phyloP scores from a whole-genome alignment of 2,797 vertebrate genomes.

The Amniataba percoides region DNA sequence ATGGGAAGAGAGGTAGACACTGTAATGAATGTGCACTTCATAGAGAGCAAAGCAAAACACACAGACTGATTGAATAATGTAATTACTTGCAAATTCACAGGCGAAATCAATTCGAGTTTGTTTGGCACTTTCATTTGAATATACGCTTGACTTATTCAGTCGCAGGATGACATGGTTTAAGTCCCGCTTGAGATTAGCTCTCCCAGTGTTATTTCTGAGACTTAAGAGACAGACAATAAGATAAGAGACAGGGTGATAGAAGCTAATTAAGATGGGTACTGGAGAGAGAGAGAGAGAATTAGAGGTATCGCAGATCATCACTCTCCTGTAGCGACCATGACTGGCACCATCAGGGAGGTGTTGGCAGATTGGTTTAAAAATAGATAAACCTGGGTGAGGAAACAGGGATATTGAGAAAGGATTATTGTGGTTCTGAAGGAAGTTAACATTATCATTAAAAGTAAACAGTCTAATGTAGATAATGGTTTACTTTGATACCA shows the following conservation, averaged over 20 bases:
- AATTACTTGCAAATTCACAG: conserved; percentile 49
- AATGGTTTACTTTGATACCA: background rate
- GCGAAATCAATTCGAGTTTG: conserved; percentile 52
- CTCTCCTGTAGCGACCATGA: background rate
- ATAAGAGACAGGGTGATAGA: background rate
- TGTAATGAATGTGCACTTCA: conserved; percentile 9
- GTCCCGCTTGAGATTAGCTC: conserved; percentile 10
- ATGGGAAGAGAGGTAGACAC: background rate
- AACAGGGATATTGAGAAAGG: background rate
- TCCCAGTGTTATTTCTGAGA: conserved; percentile 20
- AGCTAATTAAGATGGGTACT: background rate
- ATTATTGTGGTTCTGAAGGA: background rate
- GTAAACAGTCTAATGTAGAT: background rate
- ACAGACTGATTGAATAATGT: conserved; percentile 42
- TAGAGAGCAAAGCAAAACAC: conserved; percentile 25
- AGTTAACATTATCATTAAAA: background rate
- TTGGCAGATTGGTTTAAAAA: conserved; percentile 24
- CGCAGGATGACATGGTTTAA: conserved; percentile 20
- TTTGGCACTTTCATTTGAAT: conserved; percentile 54
- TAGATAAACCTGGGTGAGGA: background rate
- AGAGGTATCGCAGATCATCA: background rate
- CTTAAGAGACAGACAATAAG: conserved; percentile 14
- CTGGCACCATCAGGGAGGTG: conserved; percentile 1
- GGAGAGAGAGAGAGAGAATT: conserved; percentile 10
- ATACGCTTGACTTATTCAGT: conserved; percentile 23